Conservation (phyloP, 35 echinoderm and acorn worm species). For the Apostichopus parvimensis region DNA sequence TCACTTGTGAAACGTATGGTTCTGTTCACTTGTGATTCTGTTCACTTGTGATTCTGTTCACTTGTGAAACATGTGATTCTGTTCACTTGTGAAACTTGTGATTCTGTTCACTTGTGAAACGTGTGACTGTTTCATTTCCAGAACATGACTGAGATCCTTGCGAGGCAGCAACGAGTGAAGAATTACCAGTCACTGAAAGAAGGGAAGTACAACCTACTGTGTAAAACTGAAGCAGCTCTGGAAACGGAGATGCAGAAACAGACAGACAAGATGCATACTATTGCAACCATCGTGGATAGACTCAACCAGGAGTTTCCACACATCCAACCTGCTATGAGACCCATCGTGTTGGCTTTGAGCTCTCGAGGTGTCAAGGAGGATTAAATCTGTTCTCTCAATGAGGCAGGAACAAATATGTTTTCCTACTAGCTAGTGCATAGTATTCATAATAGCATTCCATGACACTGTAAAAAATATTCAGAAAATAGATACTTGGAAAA, state of each 20-base stretch:
- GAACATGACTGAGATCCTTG: no score
- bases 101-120: no score
- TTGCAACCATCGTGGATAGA: slow-evolving; percentile 92
- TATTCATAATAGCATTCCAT: background rate
- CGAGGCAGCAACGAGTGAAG: no score
- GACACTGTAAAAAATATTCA: background rate
- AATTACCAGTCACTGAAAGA: slow-evolving; percentile 46
- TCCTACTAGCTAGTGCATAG: background rate
- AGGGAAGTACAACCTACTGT: slow-evolving; percentile 89
- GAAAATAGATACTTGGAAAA: background rate
- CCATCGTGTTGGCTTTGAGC: slow-evolving; percentile 70
- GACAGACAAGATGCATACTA: slow-evolving; percentile 88
- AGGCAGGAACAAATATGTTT: background rate
- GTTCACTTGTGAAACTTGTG: no score
- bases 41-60: no score
- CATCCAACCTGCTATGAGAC: slow-evolving; percentile 84
- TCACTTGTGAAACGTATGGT: no score
- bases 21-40: no score
- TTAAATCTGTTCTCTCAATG: background rate
- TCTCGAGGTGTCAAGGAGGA: slow-evolving; percentile 87
- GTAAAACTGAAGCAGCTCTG: slow-evolving; percentile 91
- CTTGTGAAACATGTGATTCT: no score
- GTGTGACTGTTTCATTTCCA: slow-evolving; percentile 6
- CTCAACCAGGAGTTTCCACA: slow-evolving; percentile 95
- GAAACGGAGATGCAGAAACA: slow-evolving; percentile 92